These are phyloP conservation scores for Drosophila histrio DNA, from an alignment of 2,888 invertebrate genomes.

Conservation along the genomic window DNA sequence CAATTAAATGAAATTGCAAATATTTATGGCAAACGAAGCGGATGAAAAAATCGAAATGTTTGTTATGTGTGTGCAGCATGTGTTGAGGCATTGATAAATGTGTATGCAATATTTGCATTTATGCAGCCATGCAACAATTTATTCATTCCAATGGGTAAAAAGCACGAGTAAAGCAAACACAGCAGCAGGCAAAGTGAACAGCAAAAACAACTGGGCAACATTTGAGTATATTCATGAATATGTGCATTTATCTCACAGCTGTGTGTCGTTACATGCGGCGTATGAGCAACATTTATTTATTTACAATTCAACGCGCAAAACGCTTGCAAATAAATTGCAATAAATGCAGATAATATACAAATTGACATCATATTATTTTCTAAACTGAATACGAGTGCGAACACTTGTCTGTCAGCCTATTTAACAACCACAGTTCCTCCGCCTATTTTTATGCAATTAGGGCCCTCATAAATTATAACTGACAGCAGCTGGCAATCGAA, in stretches of 20 bases:
- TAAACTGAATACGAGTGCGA: constrained; percentile 8
- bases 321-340: constrained; percentile 16
- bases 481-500: constrained; percentile 70
- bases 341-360: constrained; percentile 28
- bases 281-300: constrained; percentile 49
- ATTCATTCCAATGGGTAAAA: constrained; percentile 58
- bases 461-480: constrained; percentile 65
- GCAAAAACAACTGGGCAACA: not conserved
- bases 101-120: constrained; percentile 52
- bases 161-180: constrained; percentile 21
- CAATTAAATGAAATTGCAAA: constrained; percentile 39
- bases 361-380: constrained; percentile 21
- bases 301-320: constrained; percentile 40
- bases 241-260: constrained; percentile 27
- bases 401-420: not conserved
- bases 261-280: constrained; percentile 10
- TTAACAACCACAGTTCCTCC: constrained; percentile 7
- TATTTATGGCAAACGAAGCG: constrained; percentile 26
- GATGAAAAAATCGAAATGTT: constrained; percentile 21
- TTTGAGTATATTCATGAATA: constrained; percentile 17
- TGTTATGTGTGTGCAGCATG: constrained; percentile 7
- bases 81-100: constrained; percentile 43
- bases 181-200: constrained; percentile 2
- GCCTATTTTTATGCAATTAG: constrained; percentile 53
- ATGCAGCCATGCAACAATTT: constrained; percentile 47